These are phyloP conservation scores for Crocallis elinguaria DNA, from an alignment of 2,888 invertebrate species.

Conservation along the genomic window DNA sequence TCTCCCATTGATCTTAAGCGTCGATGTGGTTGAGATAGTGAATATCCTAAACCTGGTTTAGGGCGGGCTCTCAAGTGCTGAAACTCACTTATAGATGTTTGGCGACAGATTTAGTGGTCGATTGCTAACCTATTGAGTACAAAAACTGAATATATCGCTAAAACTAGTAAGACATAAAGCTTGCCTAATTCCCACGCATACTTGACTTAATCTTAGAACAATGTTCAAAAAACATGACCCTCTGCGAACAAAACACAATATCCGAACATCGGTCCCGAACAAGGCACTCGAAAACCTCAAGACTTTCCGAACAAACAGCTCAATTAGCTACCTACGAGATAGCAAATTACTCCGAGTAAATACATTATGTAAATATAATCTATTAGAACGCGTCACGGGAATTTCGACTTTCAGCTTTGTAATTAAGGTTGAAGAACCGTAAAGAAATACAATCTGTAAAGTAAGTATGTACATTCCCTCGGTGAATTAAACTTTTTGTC, in stretches of 20 bases:
- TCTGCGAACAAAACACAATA: conserved; percentile 1
- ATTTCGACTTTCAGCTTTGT: not conserved
- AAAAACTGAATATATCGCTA: not conserved
- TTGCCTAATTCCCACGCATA: not conserved
- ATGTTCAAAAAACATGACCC: not conserved
- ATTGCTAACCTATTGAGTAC: too few species aligned
- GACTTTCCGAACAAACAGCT: conserved; percentile 13
- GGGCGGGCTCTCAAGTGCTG: too few species aligned
- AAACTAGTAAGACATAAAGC: not conserved
- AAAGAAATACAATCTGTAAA: not conserved
- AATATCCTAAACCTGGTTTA: too few species aligned
- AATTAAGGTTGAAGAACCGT: not conserved
- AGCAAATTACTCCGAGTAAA: conserved; percentile 17
- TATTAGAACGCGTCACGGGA: conserved; percentile 1
- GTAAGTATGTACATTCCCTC: conserved; percentile 7
- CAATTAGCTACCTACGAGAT: conserved; percentile 21
- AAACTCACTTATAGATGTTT: too few species aligned
- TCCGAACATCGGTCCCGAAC: not conserved
- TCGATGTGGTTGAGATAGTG: too few species aligned
- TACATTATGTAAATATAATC: conserved; percentile 22
- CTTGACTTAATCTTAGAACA: not conserved
- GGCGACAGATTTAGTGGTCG: too few species aligned
- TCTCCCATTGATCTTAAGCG: too few species aligned
- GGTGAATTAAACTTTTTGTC: conserved; percentile 24
- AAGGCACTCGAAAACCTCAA: conserved; percentile 7